phyloP scores from a whole-genome alignment of 2,113 vertebrate species.

The Syngnathus scovelli region DNA sequence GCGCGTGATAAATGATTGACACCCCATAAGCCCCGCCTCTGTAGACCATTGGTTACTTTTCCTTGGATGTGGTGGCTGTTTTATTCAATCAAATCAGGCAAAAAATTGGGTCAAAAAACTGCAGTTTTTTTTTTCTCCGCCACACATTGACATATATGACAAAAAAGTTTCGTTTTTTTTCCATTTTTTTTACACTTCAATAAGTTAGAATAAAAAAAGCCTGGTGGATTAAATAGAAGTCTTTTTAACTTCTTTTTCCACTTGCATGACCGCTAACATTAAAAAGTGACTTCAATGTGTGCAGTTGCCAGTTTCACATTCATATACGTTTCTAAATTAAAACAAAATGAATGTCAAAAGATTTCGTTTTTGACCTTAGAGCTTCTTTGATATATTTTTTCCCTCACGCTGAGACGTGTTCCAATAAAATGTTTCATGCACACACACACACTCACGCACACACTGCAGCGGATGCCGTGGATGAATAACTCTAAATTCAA shows the following conservation, averaged over 20 bases:
- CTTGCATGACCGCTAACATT: background rate
- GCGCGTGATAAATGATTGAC: background rate
- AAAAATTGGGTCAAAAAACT: too few species aligned
- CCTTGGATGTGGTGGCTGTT: background rate
- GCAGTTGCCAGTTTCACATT: background rate
- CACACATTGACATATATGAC: background rate
- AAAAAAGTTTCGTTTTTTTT: too few species aligned
- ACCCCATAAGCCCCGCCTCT: background rate
- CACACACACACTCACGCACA: background rate
- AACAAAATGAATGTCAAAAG: background rate
- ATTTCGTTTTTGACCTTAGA: background rate
- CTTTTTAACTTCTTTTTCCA: background rate
- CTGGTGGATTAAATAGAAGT: background rate
- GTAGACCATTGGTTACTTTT: background rate
- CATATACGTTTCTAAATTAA: background rate
- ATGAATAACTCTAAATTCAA: conserved; percentile 2
- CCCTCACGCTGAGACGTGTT: background rate
- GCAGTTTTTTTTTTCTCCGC: background rate
- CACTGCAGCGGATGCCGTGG: background rate
- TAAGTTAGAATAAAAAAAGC: background rate
- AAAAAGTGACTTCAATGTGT: background rate
- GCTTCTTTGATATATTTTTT: background rate
- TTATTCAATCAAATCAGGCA: too few species aligned
- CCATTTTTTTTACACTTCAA: too few species aligned
- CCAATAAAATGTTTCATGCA: background rate